Base-by-base conservation (phyloP, 2,797 vertebrate species). In the Rachycentron canadum region DNA sequence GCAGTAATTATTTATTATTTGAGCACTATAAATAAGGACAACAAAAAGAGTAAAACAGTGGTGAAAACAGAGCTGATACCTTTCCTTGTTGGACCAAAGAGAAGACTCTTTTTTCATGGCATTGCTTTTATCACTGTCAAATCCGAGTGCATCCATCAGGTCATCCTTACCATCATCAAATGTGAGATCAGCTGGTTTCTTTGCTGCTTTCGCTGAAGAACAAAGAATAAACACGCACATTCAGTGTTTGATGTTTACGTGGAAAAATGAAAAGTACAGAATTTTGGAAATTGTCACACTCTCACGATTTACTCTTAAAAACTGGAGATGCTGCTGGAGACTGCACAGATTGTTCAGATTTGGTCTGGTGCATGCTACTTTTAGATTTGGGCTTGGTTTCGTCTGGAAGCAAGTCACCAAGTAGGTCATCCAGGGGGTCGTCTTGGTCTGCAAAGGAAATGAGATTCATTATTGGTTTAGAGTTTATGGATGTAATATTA, bases 111-210 rank as follows among this genome's bases (percentile, higher is more conserved):
- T 92, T 76, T 88, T 90, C 79, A 89, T 93, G 0, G 84, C 74
- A 30, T 79, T 78, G 17, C 92, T 91, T 81, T 83, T 91, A 0
- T 88, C 89, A 52, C 85, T 80, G 25, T 94, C 92, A 83, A 97
- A 95, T 28, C 96, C 97, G 14, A 98, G 91, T 0, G 93, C 81
- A 4, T 95, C 95, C 88, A 97, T 95, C 10, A 98, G 69, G 74
- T 97, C 95, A 0, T 97, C 96, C 61, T 87, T 92, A 11, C 96
- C 95, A 2, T 95, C 95, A 3, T 97, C 96, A 79, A 98, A 98
- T 0, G 63, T 87, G 14, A 96, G 61, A 4, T 95, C 91, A 0
- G 88, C 88, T 13, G 59, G 93, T 69, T 89, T 96, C 49, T 81
- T 94, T 34, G 81, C 57, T 14, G 60, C 45, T 45, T 86, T 89